Evolutionary conservation across 2,888 invertebrate species (phyloP), one percentile per base, ranked within the genome.

Genomic region (Tenthredo amoena): DNA sequence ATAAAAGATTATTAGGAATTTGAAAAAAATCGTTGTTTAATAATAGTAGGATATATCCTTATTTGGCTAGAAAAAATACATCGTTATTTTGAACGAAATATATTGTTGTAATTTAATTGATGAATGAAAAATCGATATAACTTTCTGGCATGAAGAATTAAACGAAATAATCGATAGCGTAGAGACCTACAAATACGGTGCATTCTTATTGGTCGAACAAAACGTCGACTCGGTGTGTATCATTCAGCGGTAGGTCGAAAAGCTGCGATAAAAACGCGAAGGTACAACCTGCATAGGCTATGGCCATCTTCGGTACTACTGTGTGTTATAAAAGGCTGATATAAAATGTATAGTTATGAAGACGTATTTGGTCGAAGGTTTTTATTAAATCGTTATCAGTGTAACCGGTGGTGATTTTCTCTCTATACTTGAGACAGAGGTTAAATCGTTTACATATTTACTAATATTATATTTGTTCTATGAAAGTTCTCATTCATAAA

Each of bases 171-270:
- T 77, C 55, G 77, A 77, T 47, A 74, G 43, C 74, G 74, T 43
- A 43, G 37, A 74, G 40, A 74, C 40, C 72, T 55, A 34, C 31
- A 50, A 34, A 55, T 55, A 50, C 55, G 77, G 34, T 15, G 77
- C 34, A 74, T 74, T 74, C 31, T 34, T 18, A 77, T 77, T 77
- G 77, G 77, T 77, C 77, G 77, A 77, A 76, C 12, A 62, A 12
- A 62, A 10, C 62, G 26, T 62, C 62, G 26, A 68, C 31, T 68
- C 26, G 3, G 68, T 15, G 68, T 68, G 34, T 34, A 34, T 43
- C 40, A 31, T 68, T 21, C 40, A 12, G 9, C 40, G 21, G 77
- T 18, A 21, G 31, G 34, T 77, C 50, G 76, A 76, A 76, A 43
- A 50, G 55, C 7, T 55, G 55, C 31, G 34, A 77, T 31, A 77